Evolutionary conservation across 1,140 invertebrate genomes (phyloP).

Genomic region (Laupala kohalensis): DNA sequence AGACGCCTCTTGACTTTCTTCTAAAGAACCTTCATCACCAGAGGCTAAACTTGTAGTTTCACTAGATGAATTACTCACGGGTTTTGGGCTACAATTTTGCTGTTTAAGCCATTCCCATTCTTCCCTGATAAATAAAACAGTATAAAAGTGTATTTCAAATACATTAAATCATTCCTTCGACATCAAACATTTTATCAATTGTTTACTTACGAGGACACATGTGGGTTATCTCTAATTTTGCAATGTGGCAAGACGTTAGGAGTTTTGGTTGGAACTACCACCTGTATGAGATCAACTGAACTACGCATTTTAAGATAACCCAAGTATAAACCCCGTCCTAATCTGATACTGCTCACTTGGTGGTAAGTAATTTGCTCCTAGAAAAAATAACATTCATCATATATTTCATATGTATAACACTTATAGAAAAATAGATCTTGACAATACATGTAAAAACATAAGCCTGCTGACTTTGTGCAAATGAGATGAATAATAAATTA

Average conservation of each 20-base stretch:
- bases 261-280: constrained; percentile 79
- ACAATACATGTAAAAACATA: neutral
- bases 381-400: constrained; percentile 12
- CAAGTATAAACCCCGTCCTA: constrained; percentile 78
- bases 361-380: constrained; percentile 85
- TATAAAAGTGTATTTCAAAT: neutral
- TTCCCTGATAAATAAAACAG: constrained; percentile 28
- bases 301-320: constrained; percentile 92
- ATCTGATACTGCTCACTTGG: constrained; percentile 66
- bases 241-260: constrained; percentile 88
- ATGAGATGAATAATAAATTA: too few relatives aligned
- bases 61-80: neutral
- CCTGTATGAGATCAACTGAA: constrained; percentile 83
- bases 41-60: constrained; percentile 1
- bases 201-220: constrained; percentile 84
- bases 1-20: constrained; percentile 7
- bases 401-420: neutral
- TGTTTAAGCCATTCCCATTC: constrained; percentile 51
- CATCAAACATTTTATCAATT: neutral
- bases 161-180: neutral
- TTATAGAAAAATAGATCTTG: neutral
- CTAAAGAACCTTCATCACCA: constrained; percentile 9
- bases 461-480: neutral
- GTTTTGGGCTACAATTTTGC: constrained; percentile 21
- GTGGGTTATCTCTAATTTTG: constrained; percentile 85